Conservation (phyloP, 2,888 invertebrate species). For the Diarsia rubi region DNA sequence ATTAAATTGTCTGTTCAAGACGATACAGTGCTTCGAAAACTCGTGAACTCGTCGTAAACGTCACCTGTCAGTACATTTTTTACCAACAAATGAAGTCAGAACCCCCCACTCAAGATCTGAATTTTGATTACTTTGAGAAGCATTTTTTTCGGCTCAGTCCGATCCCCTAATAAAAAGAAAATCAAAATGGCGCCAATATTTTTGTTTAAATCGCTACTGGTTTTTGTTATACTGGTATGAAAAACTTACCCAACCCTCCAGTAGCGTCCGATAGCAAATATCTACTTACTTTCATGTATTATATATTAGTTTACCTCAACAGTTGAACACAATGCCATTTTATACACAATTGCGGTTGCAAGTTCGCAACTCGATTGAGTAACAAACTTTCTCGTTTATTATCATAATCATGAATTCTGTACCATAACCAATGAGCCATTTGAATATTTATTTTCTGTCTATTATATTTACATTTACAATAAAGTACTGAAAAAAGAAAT, state of each 20-base stretch:
- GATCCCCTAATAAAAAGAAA: no score
- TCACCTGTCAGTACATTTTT: no score
- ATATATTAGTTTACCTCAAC: conserved; percentile 37
- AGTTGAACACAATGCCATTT: conserved; percentile 25
- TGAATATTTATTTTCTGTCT: not conserved
- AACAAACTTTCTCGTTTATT: conserved; percentile 56
- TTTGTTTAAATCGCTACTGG: not conserved
- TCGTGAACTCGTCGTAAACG: no score
- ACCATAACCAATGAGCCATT: conserved; percentile 34
- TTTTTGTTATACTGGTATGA: not conserved
- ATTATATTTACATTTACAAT: not conserved
- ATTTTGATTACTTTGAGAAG: no score
- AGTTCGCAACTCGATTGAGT: conserved; percentile 41
- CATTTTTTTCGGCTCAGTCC: no score
- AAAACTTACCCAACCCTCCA: not conserved
- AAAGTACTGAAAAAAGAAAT: not conserved
- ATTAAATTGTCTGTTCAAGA: no score
- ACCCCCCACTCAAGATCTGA: no score
- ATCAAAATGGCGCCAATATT: not conserved
- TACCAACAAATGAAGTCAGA: no score
- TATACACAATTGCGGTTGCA: conserved; percentile 45
- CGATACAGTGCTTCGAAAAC: no score
- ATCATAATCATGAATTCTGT: conserved; percentile 34
- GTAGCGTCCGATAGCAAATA: conserved; percentile 9
- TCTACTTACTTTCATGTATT: not conserved